These are phyloP conservation scores for Malurus melanocephalus DNA, from an alignment of 2,113 vertebrate species.

Conservation along the genomic window DNA sequence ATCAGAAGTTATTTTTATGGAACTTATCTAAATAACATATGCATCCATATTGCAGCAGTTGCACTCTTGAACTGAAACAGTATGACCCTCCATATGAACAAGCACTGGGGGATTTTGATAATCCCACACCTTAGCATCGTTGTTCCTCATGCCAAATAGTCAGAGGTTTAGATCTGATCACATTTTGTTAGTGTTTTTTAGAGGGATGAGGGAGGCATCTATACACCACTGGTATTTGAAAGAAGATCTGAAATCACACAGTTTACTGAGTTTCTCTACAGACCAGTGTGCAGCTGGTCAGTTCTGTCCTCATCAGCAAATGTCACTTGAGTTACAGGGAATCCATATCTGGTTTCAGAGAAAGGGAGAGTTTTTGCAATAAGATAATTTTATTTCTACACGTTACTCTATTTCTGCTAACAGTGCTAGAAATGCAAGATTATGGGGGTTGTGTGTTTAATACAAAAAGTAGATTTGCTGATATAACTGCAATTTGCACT, in stretches of 20 bases:
- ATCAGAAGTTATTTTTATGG: not conserved
- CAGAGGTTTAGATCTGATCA: not conserved
- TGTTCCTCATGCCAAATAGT: not conserved
- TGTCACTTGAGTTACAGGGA: not conserved
- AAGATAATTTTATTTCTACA: not conserved
- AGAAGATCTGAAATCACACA: not conserved
- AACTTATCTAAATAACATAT: not conserved
- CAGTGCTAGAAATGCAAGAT: constrained; percentile 17
- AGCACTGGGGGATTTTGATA: not conserved
- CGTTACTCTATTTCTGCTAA: not conserved
- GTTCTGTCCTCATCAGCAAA: not conserved
- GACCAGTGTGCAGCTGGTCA: not conserved
- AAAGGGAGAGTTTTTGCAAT: not conserved
- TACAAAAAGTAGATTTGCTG: constrained; percentile 64
- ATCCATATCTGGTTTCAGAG: not conserved
- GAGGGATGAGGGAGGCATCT: not conserved
- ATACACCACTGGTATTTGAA: not conserved
- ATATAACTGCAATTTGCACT: constrained; percentile 69
- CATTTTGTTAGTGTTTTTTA: not conserved
- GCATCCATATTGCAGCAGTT: not conserved
- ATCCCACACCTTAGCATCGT: not conserved
- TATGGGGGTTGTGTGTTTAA: not conserved
- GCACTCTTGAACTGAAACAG: not conserved
- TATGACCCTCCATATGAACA: not conserved
- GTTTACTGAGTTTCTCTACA: not conserved